Conservation (phyloP, 2,113 vertebrate genomes). For the Dicentrarchus labrax region DNA sequence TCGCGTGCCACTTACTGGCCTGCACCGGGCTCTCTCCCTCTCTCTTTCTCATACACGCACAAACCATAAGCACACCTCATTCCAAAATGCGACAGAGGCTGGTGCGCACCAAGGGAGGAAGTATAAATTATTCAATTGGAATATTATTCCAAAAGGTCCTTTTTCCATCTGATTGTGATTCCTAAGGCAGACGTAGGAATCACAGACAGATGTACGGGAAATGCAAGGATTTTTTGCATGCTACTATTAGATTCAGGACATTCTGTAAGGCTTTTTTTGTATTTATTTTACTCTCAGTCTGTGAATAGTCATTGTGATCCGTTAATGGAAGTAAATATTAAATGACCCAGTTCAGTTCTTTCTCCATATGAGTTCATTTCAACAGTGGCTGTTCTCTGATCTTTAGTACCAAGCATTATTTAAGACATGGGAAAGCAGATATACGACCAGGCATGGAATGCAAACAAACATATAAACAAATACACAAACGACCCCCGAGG, state of each 20-base stretch:
- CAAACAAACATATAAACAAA: slow-evolving; percentile 68
- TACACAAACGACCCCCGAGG: slow-evolving; percentile 61
- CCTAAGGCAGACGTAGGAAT: slow-evolving; percentile 49
- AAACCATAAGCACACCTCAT: slow-evolving; percentile 75
- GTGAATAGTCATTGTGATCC: slow-evolving; percentile 29
- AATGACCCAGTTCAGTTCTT: slow-evolving; percentile 42
- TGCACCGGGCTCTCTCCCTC: slow-evolving; percentile 48
- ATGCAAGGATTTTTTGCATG: slow-evolving; percentile 21
- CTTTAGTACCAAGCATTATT: slow-evolving; percentile 48
- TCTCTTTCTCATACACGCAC: slow-evolving; percentile 62
- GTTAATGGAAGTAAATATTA: slow-evolving; percentile 51
- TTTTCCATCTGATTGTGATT: slow-evolving; percentile 71
- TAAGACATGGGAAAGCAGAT: slow-evolving; percentile 48
- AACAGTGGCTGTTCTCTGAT: slow-evolving; percentile 49
- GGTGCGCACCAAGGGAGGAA: slow-evolving; percentile 67
- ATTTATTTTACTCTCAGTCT: slow-evolving; percentile 29
- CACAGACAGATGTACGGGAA: slow-evolving; percentile 40
- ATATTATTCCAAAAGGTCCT: slow-evolving; percentile 80
- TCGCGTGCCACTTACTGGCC: slow-evolving; percentile 76
- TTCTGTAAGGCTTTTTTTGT: slow-evolving; percentile 17
- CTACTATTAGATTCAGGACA: slow-evolving; percentile 55
- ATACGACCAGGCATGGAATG: slow-evolving; percentile 56
- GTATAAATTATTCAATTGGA: slow-evolving; percentile 81
- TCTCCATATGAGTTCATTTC: slow-evolving; percentile 31
- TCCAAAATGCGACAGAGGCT: slow-evolving; percentile 68